A percentile compares a stretch with the other conserved stretches of the same genome.
Conservation (phyloP, 2,113 vertebrate species). For the Cynopterus brachyotis region DNA sequence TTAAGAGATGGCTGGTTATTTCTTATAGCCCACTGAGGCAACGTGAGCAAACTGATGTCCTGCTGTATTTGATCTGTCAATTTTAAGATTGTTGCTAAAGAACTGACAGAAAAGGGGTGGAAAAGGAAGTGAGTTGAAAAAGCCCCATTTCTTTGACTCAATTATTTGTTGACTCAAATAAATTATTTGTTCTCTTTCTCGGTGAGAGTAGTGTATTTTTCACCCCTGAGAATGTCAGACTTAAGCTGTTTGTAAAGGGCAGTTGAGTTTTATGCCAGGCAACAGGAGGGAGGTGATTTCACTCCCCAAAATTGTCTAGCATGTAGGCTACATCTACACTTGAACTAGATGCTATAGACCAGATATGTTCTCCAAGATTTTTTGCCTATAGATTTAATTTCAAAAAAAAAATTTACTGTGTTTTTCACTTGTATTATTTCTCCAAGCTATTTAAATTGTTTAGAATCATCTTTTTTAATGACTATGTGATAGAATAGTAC, state of each 20-base stretch:
- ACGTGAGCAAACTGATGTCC: neutral
- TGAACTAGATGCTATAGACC: neutral
- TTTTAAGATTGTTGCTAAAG: neutral
- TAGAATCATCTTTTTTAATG: slow-evolving; percentile 11
- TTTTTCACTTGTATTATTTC: neutral
- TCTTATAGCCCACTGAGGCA: neutral
- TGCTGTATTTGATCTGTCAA: neutral
- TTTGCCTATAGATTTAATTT: slow-evolving; percentile 30
- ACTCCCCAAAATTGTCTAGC: neutral
- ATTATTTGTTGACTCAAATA: neutral
- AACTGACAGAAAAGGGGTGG: slow-evolving; percentile 7
- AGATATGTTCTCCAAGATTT: neutral
- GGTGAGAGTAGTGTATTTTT: neutral
- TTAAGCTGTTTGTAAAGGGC: neutral
- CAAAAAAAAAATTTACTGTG: slow-evolving; percentile 17
- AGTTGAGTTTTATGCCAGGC: neutral
- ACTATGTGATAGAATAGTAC: neutral
- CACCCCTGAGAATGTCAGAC: neutral
- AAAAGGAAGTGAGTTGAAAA: slow-evolving; percentile 31
- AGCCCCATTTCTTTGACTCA: neutral
- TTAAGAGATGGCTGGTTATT: neutral
- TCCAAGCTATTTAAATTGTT: neutral
- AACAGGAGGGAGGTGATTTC: neutral
- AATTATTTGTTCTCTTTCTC: neutral
- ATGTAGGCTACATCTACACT: neutral